Base-by-base conservation (phyloP, 2,113 vertebrate genomes). In the Ciconia boyciana region DNA sequence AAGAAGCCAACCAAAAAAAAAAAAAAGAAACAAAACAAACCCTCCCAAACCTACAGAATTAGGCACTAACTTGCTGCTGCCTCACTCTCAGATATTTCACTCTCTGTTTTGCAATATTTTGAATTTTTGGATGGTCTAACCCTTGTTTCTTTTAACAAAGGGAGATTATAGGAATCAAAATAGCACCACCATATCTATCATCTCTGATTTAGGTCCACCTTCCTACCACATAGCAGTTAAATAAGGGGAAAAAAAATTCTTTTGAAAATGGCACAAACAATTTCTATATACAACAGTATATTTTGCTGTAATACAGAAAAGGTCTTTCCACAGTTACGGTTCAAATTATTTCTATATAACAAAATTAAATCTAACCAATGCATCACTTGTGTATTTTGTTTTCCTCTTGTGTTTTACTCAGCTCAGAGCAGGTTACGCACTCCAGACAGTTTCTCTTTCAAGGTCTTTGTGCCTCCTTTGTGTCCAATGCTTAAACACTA, bases 91-190 rank as follows among this genome's bases (percentile, higher is more conserved):
- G 25, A 74, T 6, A 44, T n/a, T 79, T 34, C 48, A 22, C 41
- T 87, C 26, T n/a, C 21, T 0, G 0, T 49, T 93, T 79, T 72
- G 34, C 0, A 2, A 15, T 60, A 54, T 52, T 92, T 71, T 51
- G 10, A 48, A 32, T 39, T 83, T 81, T 65, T 49, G 48, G 17
- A 16, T 68, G 39, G 9, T 62, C 28, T 44, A 66, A 49, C 10
- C 54, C 72, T 60, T 41, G 2, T 20, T 88, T 55, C 16, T 69
- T 60, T 43, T 57, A 68, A 78, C 52, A 90, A 93, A 96, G 7
- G 25, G 26, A 71, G 39, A 87, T 49, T 64, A 51, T 5, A 87
- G 34, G 26, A 82, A 22, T 26, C 15, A 66, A 90, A 87, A 74
- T 1, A 91, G 13, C 48, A 48, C 24, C 0, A 1, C 9, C 11